phyloP scores from a whole-genome alignment of 30 jellyfish, hydroid and myxozoan species.

The Mastigias papua region DNA sequence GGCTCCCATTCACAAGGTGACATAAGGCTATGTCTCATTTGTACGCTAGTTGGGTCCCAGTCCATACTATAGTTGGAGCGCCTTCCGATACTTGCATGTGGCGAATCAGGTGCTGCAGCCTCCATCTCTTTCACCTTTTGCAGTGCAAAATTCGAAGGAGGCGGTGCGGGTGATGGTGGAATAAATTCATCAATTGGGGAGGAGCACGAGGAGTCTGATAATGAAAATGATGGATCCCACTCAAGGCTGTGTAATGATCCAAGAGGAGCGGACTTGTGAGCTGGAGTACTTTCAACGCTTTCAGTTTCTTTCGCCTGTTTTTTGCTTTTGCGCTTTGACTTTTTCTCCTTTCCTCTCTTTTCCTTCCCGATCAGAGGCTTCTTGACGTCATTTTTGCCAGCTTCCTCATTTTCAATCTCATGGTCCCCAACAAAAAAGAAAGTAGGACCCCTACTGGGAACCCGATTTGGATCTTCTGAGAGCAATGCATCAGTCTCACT shows the following conservation, averaged over 20 bases:
- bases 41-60: slow-evolving; percentile 93
- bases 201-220: slow-evolving; percentile 80
- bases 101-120: slow-evolving; percentile 59
- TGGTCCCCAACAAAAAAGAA: slow-evolving; percentile 55
- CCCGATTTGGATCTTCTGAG: slow-evolving; percentile 63
- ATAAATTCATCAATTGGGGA: slow-evolving; percentile 73
- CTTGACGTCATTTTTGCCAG: slow-evolving; percentile 18
- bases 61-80: slow-evolving; percentile 82
- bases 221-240: slow-evolving; percentile 82
- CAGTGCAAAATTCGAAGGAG: slow-evolving; percentile 73
- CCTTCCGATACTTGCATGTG: slow-evolving; percentile 71
- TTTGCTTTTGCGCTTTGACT: slow-evolving; percentile 19
- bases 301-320: slow-evolving; percentile 6
- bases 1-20: slow-evolving; percentile 93
- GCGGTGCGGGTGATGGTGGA: slow-evolving; percentile 77
- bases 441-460: slow-evolving; percentile 80
- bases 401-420: slow-evolving; percentile 16
- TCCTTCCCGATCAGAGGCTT: slow-evolving; percentile 24
- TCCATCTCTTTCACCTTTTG: slow-evolving; percentile 67
- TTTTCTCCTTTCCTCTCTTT: slow-evolving; percentile 19
- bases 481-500: slow-evolving; percentile 40
- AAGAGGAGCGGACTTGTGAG: slow-evolving; percentile 32
- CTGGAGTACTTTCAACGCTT: slow-evolving; percentile 55
- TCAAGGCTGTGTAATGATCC: slow-evolving; percentile 56
- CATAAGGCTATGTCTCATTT: slow-evolving; percentile 66